phyloP scores from a whole-genome alignment of 2,113 vertebrate species.

The Mormyrus lacerda region DNA sequence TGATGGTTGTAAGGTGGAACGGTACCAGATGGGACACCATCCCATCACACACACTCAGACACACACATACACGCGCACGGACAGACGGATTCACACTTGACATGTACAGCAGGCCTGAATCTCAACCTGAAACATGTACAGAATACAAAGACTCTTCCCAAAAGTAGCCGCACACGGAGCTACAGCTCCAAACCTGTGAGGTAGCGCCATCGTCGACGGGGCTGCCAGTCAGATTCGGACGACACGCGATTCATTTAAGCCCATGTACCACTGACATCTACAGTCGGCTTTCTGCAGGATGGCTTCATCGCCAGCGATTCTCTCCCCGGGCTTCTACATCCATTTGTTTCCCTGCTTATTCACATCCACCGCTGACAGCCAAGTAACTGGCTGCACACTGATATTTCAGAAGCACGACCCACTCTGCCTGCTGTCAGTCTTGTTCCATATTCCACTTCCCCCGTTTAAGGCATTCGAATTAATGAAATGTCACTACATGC shows the following conservation, averaged over 20 bases:
- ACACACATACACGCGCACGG: neutral
- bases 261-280: neutral
- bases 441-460: slow-evolving; percentile 24
- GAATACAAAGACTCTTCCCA: neutral
- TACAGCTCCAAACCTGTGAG: neutral
- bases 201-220: neutral
- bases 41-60: neutral
- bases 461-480: slow-evolving; percentile 24
- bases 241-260: neutral
- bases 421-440: slow-evolving; percentile 14
- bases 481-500: slow-evolving; percentile 34
- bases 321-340: neutral
- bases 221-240: neutral
- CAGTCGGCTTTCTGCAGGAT: neutral
- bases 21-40: neutral
- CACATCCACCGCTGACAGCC: slow-evolving; percentile 2
- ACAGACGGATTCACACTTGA: neutral
- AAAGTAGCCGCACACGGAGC: too few relatives aligned
- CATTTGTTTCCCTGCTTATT: neutral
- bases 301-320: neutral
- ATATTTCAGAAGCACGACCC: slow-evolving; percentile 12
- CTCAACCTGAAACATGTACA: neutral
- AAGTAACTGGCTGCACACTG: slow-evolving; percentile 4
- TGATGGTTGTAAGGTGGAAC: neutral
- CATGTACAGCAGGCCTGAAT: neutral